Evolutionary conservation across 2,113 vertebrate genomes (phyloP).

Genomic region (Clarias batrachus): DNA sequence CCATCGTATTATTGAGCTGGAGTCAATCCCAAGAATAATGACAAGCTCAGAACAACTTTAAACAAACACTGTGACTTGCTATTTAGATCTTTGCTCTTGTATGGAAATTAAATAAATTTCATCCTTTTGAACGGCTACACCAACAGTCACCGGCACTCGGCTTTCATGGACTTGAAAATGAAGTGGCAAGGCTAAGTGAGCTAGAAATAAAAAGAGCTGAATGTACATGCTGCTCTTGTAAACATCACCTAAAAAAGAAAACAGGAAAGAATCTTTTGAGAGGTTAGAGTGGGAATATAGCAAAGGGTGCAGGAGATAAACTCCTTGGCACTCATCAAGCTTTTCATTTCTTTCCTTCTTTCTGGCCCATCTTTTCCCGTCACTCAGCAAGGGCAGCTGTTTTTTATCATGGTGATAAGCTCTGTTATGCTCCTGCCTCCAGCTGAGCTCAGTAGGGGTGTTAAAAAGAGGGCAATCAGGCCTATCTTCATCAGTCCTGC

Average conservation of each 20-base stretch:
- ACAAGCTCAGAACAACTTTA: not conserved
- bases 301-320: conserved; percentile 20
- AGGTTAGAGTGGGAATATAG: not conserved
- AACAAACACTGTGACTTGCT: conserved; percentile 25
- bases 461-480: conserved; percentile 37
- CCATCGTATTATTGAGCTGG: not conserved
- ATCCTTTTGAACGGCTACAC: conserved; percentile 20
- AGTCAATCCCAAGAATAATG: not conserved
- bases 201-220: not conserved
- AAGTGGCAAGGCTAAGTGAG: not conserved
- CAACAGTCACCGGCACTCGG: not conserved
- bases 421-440: conserved; percentile 18
- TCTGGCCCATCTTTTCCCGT: not conserved
- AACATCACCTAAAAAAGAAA: not conserved
- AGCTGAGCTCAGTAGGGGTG: conserved; percentile 44
- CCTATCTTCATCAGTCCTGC: conserved; percentile 8
- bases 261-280: conserved; percentile 13
- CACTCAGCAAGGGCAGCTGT: conserved; percentile 40
- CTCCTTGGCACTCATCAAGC: not conserved
- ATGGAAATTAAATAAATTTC: conserved; percentile 24
- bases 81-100: conserved; percentile 9
- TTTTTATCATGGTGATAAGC: conserved; percentile 47
- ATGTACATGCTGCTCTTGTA: conserved; percentile 11
- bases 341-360: not conserved
- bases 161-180: conserved; percentile 1